Evolutionary conservation across 2,888 invertebrate genomes (phyloP), one percentile per base, ranked within the genome.

Genomic region (Eupithecia abbreviata): DNA sequence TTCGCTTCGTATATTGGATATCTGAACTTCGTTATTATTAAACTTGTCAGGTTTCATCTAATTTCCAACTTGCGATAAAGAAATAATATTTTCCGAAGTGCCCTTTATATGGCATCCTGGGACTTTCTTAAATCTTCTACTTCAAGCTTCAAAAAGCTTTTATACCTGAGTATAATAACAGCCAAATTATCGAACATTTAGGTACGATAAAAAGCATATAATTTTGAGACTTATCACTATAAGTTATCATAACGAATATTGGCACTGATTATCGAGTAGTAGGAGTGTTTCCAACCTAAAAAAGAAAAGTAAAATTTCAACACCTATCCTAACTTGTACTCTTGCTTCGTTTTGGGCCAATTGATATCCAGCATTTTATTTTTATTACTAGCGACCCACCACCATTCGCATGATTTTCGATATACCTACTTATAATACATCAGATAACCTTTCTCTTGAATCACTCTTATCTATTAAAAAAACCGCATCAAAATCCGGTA

Each of bases 21-120:
- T 13, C 72, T 68, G 10, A 79, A 77, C 76, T 79, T 77, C 45
- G 62, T 47, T 82, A 82, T 79, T 78, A 74, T 73, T 73, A 77
- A 80, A 77, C 78, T 80, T 80, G 15, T 67, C 62, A 65, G 71
- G 73, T 72, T 71, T 75, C 70, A 72, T 75, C 67, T 77, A 70
- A 73, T 77, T 75, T 72, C 41, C 30, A 75, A 77, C 70, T 69
- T 73, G 15, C 18, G 55, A 75, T 72, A 69, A 66, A 74, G 47
- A 69, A 69, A 69, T 49, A 49, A 30, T 69, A 69, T 69, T 69
- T 69, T 49, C 47, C 47, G 65, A 18, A 47, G 47, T 18, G 67
- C 77, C 18, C 67, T 15, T 66, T 67, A 49, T 18, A 43, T 43
- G 72, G 30, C 65, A 9, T 69, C 45, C 69, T 69, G 6, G 30